Evolutionary conservation across 2,113 vertebrate species (phyloP), one percentile per base, ranked within the genome.

Genomic region (Protobothrops mucrosquamatus): DNA sequence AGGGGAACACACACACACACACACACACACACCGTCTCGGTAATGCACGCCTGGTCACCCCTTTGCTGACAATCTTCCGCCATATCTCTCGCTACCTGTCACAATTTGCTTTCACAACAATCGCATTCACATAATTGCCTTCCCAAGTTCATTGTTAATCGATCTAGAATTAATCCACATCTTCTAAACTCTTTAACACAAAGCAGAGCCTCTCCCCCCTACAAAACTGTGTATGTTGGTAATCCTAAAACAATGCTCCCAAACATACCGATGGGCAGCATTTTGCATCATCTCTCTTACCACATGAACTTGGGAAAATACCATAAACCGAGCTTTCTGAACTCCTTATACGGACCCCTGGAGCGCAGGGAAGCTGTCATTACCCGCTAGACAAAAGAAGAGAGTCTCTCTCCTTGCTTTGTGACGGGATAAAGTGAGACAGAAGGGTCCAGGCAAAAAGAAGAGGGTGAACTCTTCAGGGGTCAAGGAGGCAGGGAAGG

Each of bases 401-500:
- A 59, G 88, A 55, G 55, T 46, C 56, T 51, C 4, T 54, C 64
- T 56, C 39, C 2, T 29, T 89, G 52, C 88, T 92, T 81, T 89
- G 92, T 88, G 81, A 81, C 6, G 39, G 74, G 92, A 92, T 74
- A 74, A 74, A 74, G 51, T 43, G 59, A 87, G 89, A 64, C 89
- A 90, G 92, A 90, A 90, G 92, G 92, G 51, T 23, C 20, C 9
- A 46, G 81, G 81, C 92, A 46, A 57, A 64, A 55, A 29, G 88
- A 61, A 34, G 56, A 64, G 88, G 24, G 22, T 6, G 92, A 90
- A 34, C 81, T 54, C 55, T 64, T 86, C n/a, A 93, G 92, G 57
- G 92, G 92, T 93, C 92, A 93, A 90, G 56, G 92, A 93, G 92
- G 88, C 92, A 64, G 46, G n/a, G 89, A 56, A 92, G 69, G 26